These are phyloP conservation scores for Drosophila mimetica DNA, from an alignment of 2,888 invertebrate species.

Conservation along the genomic window DNA sequence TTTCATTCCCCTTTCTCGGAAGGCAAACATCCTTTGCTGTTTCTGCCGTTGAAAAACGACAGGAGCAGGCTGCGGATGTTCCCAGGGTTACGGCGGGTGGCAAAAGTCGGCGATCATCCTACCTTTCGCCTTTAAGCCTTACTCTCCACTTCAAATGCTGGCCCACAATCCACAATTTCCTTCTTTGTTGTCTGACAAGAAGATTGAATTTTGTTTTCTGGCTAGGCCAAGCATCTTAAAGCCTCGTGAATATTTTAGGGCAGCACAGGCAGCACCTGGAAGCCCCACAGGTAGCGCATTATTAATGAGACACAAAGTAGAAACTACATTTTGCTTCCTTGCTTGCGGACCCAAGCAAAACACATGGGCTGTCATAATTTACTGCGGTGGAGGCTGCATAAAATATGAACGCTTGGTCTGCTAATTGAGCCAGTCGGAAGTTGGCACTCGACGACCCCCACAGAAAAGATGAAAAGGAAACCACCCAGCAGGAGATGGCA, in stretches of 20 bases:
- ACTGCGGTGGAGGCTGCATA: slow-evolving; percentile 46
- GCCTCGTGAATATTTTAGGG: slow-evolving; percentile 4
- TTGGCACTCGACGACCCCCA: slow-evolving; percentile 30
- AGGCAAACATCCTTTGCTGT: slow-evolving; percentile 30
- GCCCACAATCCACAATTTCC: slow-evolving; percentile 19
- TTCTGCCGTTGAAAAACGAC: slow-evolving; percentile 23
- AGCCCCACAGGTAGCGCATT: slow-evolving; percentile 25
- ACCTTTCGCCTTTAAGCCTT: slow-evolving; percentile 29
- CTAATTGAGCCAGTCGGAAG: slow-evolving; percentile 60
- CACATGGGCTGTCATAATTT: slow-evolving; percentile 47
- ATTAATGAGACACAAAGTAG: slow-evolving; percentile 30
- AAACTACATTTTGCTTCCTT: slow-evolving; percentile 22
- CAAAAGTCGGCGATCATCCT: slow-evolving; percentile 60
- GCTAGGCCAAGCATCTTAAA: slow-evolving; percentile 2
- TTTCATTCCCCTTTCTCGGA: slow-evolving; percentile 50
- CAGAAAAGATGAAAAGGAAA: slow-evolving; percentile 58
- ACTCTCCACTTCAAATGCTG: slow-evolving; percentile 1
- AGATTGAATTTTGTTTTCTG: slow-evolving; percentile 23
- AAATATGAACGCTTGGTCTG: slow-evolving; percentile 38
- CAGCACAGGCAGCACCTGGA: slow-evolving; percentile 19
- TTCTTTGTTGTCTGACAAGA: slow-evolving; percentile 28
- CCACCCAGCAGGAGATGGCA: slow-evolving; percentile 39
- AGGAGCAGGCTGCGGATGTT: slow-evolving; percentile 50
- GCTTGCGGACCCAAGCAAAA: slow-evolving; percentile 4
- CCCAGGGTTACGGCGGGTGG: slow-evolving; percentile 53